phyloP scores from a whole-genome alignment of 1,140 invertebrate species.

The Achatina immaculata region DNA sequence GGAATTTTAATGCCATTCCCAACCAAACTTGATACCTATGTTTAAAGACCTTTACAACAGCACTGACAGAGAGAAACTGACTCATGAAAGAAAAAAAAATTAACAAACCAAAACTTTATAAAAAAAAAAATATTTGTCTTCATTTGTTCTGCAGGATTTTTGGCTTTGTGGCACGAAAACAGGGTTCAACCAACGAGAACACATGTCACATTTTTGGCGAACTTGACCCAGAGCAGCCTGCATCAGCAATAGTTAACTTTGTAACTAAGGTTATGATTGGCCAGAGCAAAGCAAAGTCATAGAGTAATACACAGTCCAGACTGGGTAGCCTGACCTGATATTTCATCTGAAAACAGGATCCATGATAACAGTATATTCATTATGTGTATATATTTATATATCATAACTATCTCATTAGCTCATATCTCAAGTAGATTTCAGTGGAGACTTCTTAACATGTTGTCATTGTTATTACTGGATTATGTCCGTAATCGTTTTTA shows the following conservation, averaged over 20 bases:
- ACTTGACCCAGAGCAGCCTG: slow-evolving; percentile 93
- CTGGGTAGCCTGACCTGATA: not conserved
- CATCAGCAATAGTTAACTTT: slow-evolving; percentile 95
- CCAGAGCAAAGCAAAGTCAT: slow-evolving; percentile 64
- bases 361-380: not conserved
- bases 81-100: too few relatives aligned
- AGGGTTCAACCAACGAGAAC: slow-evolving; percentile 86
- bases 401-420: not conserved
- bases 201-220: slow-evolving; percentile 97
- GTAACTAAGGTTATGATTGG: slow-evolving; percentile 85
- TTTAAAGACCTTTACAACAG: too few relatives aligned
- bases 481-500: too few relatives aligned
- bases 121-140: too few relatives aligned
- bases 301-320: not conserved
- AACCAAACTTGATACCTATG: too few relatives aligned
- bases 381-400: not conserved
- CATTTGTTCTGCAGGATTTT: slow-evolving; percentile 75
- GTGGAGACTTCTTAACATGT: not conserved
- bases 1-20: too few relatives aligned
- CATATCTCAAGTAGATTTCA: slow-evolving; percentile 8
- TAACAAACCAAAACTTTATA: too few relatives aligned
- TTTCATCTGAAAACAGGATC: not conserved
- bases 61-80: too few relatives aligned
- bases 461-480: not conserved
- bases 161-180: slow-evolving; percentile 93